Conservation (phyloP, 2,888 invertebrate species). For the Sesamia inferens region DNA sequence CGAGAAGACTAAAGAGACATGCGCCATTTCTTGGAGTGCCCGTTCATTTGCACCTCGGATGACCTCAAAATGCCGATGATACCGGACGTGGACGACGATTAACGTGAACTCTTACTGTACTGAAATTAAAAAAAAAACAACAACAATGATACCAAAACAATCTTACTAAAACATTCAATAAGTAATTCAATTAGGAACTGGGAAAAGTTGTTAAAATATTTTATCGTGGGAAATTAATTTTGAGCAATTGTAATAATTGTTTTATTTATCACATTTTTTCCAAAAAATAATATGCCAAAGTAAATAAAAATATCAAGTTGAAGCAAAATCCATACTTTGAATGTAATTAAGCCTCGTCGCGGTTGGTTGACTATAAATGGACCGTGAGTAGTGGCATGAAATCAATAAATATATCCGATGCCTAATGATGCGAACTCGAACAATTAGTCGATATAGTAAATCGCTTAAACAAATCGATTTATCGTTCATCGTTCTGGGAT, state of each 20-base stretch:
- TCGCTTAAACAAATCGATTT: slow-evolving; percentile 63
- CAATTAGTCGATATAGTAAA: slow-evolving; percentile 66
- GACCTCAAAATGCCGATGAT: neutral
- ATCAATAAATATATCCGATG: slow-evolving; percentile 72
- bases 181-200: neutral
- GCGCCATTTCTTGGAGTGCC: neutral
- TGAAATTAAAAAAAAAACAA: neutral
- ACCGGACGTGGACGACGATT: no score
- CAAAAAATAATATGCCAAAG: neutral
- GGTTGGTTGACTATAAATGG: slow-evolving; percentile 64
- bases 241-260: neutral
- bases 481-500: slow-evolving; percentile 47
- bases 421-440: slow-evolving; percentile 63
- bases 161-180: neutral
- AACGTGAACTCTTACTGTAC: neutral
- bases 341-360: slow-evolving; percentile 59
- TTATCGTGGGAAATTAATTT: slow-evolving; percentile 11
- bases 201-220: neutral
- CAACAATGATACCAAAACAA: neutral
- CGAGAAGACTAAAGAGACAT: neutral
- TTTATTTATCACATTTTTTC: neutral
- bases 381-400: slow-evolving; percentile 72
- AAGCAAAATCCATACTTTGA: slow-evolving; percentile 48
- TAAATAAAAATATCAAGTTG: slow-evolving; percentile 29
- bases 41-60: neutral